Conservation (phyloP, 2,888 invertebrate species). For the Tuta absoluta region DNA sequence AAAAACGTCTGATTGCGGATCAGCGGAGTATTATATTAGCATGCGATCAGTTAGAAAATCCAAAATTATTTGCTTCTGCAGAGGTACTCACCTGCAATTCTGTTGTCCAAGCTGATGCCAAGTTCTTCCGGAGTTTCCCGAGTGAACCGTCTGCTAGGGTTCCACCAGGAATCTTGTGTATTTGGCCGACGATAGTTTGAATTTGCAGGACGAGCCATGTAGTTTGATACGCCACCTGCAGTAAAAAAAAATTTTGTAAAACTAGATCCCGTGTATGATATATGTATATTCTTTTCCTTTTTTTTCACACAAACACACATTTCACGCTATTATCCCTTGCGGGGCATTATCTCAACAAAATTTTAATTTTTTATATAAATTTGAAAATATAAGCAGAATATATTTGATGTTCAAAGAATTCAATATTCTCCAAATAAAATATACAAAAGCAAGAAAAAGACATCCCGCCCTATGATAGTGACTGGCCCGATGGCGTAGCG, state of each 20-base stretch:
- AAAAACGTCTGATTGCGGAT: neutral
- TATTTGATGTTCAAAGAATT: too few relatives aligned
- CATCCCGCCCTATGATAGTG: too few relatives aligned
- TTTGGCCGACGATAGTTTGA: neutral
- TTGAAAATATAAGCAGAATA: too few relatives aligned
- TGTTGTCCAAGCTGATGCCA: constrained; percentile 16
- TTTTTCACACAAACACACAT: neutral
- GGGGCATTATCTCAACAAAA: too few relatives aligned
- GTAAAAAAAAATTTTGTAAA: neutral
- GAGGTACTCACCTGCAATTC: constrained; percentile 15
- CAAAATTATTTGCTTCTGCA: neutral
- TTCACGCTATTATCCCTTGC: too few relatives aligned
- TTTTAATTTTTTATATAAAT: too few relatives aligned
- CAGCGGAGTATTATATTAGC: neutral
- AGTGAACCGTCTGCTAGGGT: constrained; percentile 12
- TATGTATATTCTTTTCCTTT: too few relatives aligned
- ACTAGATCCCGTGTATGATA: too few relatives aligned
- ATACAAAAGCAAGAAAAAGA: too few relatives aligned
- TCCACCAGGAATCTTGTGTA: neutral
- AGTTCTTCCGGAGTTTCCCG: constrained; percentile 9
- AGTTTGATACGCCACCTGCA: constrained; percentile 1
- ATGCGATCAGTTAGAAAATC: too few relatives aligned
- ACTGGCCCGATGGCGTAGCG: too few relatives aligned
- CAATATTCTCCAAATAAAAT: too few relatives aligned
- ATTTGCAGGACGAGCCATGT: constrained; percentile 6